Conservation (phyloP, 1,140 invertebrate genomes). For the Euwallacea fornicatus region DNA sequence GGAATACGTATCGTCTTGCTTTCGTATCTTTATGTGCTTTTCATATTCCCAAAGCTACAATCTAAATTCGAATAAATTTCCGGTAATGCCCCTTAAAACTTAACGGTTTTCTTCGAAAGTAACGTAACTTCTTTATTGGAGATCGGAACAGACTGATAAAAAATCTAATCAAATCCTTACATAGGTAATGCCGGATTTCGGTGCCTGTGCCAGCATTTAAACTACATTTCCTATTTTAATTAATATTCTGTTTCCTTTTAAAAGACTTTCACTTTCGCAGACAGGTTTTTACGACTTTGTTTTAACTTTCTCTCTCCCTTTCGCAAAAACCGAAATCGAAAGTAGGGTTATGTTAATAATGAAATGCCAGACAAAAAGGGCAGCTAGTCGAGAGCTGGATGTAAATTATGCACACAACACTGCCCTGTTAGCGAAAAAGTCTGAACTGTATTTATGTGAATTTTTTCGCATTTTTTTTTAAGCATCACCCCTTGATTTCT, state of each 20-base stretch:
- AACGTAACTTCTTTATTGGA: conserved; percentile 41
- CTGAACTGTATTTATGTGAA: no score
- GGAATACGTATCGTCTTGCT: conserved; percentile 35
- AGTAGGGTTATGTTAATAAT: not conserved
- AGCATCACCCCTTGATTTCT: no score
- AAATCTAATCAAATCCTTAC: conserved; percentile 40
- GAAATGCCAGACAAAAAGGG: no score
- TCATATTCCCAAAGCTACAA: conserved; percentile 40
- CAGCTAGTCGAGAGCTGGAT: no score
- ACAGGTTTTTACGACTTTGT: conserved; percentile 1
- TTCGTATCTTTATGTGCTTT: conserved; percentile 37
- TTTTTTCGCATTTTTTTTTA: no score
- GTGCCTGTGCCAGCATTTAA: conserved; percentile 25
- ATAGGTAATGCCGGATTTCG: conserved; percentile 28
- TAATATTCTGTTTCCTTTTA: conserved; percentile 30
- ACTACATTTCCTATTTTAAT: conserved; percentile 38
- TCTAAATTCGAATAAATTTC: conserved; percentile 41
- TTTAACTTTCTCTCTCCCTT: not conserved
- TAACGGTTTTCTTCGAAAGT: conserved; percentile 40
- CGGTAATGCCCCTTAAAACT: conserved; percentile 39
- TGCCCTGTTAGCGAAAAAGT: no score
- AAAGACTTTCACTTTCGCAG: conserved; percentile 18
- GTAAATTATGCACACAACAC: no score
- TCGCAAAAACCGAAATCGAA: not conserved
- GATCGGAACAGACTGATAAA: conserved; percentile 40